Conservation (phyloP, 2,888 invertebrate species). For the Empis stercorea region DNA sequence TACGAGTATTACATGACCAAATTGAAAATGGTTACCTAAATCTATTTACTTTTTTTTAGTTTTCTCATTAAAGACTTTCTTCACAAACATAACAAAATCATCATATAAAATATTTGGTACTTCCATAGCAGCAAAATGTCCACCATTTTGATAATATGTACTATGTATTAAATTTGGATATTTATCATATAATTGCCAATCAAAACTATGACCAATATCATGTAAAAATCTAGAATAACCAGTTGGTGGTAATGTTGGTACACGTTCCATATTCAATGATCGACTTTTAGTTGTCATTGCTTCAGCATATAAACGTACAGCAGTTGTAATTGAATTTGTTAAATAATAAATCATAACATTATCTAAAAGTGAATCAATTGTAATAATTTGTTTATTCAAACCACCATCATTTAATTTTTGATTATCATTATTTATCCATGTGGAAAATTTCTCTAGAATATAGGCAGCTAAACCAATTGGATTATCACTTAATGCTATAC, state of each 20-base stretch:
- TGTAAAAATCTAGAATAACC: conserved; percentile 62
- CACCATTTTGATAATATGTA: conserved; percentile 53
- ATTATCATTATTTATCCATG: conserved; percentile 47
- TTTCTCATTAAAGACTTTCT: conserved; percentile 20
- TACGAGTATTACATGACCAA: too few species aligned
- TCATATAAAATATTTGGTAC: conserved; percentile 54
- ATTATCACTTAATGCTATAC: conserved; percentile 33
- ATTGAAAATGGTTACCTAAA: too few species aligned
- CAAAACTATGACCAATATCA: conserved; percentile 49
- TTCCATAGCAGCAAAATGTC: conserved; percentile 80
- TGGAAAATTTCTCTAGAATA: conserved; percentile 76
- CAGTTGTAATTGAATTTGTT: conserved; percentile 55
- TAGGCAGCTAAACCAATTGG: conserved; percentile 82
- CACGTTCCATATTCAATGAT: conserved; percentile 31
- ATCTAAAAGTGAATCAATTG: conserved; percentile 45
- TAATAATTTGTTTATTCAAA: conserved; percentile 41
- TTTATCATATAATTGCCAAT: conserved; percentile 44
- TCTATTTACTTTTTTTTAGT: too few species aligned
- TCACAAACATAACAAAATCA: conserved; percentile 53
- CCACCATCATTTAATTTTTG: conserved; percentile 49
- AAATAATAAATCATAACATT: conserved; percentile 74
- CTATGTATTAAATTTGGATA: conserved; percentile 56
- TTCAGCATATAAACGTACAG: conserved; percentile 58
- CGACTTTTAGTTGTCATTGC: conserved; percentile 22
- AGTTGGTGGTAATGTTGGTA: conserved; percentile 54